Evolutionary conservation across 2,797 vertebrate species (phyloP).

Genomic region (Phataginus tetradactyla): DNA sequence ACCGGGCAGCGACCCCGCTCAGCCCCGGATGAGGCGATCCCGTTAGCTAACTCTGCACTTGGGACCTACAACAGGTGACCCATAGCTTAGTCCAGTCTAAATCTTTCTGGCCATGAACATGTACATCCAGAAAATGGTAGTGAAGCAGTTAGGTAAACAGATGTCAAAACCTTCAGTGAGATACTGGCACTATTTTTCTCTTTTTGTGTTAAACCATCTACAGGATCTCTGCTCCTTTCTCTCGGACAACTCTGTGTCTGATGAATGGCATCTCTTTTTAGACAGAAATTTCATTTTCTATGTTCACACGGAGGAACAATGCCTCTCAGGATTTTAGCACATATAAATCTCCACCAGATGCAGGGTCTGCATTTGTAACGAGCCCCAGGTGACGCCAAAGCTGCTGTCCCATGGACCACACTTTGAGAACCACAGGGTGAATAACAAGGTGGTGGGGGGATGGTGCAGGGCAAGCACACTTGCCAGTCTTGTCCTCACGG

Average conservation of each 20-base stretch:
- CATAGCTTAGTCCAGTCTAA: background rate
- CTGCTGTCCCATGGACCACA: background rate
- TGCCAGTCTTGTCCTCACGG: rapidly evolving
- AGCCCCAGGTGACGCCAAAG: background rate
- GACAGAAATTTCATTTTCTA: background rate
- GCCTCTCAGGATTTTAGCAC: background rate
- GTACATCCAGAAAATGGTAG: background rate
- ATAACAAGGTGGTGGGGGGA: background rate
- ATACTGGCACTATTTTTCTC: background rate
- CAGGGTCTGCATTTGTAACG: background rate
- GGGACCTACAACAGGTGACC: background rate
- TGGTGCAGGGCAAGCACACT: background rate
- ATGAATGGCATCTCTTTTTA: background rate
- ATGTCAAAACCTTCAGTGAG: background rate
- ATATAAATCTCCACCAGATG: background rate
- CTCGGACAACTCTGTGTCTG: background rate
- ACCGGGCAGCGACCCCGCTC: background rate
- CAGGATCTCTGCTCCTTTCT: background rate
- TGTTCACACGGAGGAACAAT: background rate
- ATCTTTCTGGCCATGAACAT: background rate
- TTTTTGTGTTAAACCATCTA: background rate
- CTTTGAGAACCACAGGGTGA: background rate
- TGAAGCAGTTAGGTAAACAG: background rate
- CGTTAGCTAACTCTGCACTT: background rate
- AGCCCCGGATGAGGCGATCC: background rate